A percentile compares a stretch with the other conserved stretches of the same genome.
phyloP scores from a whole-genome alignment of 2,797 vertebrate species.

The Poecilia velifera region DNA sequence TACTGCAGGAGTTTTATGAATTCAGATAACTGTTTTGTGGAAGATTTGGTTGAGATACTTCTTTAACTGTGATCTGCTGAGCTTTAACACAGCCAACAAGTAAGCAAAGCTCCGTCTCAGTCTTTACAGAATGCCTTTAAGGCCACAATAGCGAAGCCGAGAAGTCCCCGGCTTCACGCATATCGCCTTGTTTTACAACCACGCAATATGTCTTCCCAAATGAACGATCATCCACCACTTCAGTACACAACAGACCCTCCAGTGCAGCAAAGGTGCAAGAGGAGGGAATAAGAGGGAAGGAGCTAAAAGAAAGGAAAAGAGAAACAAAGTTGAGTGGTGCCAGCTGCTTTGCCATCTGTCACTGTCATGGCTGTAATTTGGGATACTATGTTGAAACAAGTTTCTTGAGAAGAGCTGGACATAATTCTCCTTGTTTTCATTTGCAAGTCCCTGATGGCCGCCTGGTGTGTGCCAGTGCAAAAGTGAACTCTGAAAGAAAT shows the following conservation, averaged over 20 bases:
- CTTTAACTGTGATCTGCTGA: conserved; percentile 38
- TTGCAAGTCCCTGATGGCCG: conserved; percentile 58
- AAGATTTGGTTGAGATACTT: conserved; percentile 50
- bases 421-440: conserved; percentile 79
- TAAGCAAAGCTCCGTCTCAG: conserved; percentile 27
- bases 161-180: conserved; percentile 59
- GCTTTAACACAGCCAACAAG: conserved; percentile 37
- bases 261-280: conserved; percentile 57
- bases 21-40: conserved; percentile 36
- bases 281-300: conserved; percentile 51
- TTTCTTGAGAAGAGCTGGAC: conserved; percentile 77
- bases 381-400: conserved; percentile 78
- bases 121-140: conserved; percentile 43
- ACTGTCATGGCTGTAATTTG: conserved; percentile 78
- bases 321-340: conserved; percentile 79
- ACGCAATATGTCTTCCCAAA: conserved; percentile 75
- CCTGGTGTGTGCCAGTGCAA: conserved; percentile 40
- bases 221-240: conserved; percentile 78
- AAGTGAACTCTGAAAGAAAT: conserved; percentile 35
- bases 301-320: conserved; percentile 63
- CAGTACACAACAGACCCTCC: conserved; percentile 73
- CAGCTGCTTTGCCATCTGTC: conserved; percentile 87
- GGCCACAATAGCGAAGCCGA: conserved; percentile 49
- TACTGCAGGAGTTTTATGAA: conserved; percentile 52
- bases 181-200: conserved; percentile 63